Base-by-base conservation (phyloP, 92 coral and sea anemone species). In the Montipora capitata region DNA sequence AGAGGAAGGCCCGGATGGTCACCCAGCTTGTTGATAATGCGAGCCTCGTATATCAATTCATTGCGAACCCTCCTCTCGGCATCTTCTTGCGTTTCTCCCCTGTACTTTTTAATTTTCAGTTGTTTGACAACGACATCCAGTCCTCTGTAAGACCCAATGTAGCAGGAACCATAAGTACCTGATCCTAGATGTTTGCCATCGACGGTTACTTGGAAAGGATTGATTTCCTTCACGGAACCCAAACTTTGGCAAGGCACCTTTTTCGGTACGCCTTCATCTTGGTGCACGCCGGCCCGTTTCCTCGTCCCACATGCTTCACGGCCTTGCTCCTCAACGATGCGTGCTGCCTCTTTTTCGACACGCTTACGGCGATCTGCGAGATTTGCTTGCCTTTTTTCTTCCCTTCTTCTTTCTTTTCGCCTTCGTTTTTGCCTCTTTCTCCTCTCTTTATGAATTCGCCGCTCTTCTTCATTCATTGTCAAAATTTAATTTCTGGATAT, bases 1-100 rank as follows among this genome's bases (percentile, higher is more conserved):
- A 83, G 42, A 27, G 88, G 88, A 58, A 83, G 79, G 67, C 88
- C 72, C 7, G 73, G 81, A 73, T 83, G 88, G 48, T 71, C 80
- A 15, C 80, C 68, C 14, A 82, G 35, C 35, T 27, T 27, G 35
- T 27, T 27, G 35, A 27, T 27, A 27, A 27, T 27, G 35, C 35
- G 35, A 41, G 87, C 49, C 48, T 82, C 87, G 43, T 82, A 44
- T 17, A 69, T 56, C 45, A 84, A 66, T 17, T 59, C 82, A n/a
- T 74, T 52, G n/a, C 82, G 17, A 8, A 64, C 72, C 41, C 88
- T 72, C 40, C 51, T 40, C 69, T 74, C 79, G 1, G 73, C 88
- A 54, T 74, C 59, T 17, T 76, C 82, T 7, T 6, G 70, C 20
- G 82, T 84, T 41, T 84, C 82, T 1, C 58, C 17, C 58, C 63